Evolutionary conservation across 92 coral and sea anemone genomes (phyloP), one percentile per base, ranked within the genome.

Genomic region (Meandrina meandrites): DNA sequence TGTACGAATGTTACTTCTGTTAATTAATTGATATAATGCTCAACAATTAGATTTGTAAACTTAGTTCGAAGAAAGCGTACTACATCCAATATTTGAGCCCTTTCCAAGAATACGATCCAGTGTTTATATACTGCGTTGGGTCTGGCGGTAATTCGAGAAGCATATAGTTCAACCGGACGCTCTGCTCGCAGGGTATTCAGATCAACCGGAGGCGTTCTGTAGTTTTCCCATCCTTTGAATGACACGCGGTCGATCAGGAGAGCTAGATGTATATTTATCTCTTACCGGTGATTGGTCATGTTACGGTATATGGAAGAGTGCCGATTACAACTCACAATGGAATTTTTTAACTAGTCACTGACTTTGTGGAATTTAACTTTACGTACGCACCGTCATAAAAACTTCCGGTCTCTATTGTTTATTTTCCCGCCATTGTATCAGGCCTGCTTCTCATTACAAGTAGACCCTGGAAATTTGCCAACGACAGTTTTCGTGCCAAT

Each of bases 341-440:
- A 12, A 22, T 32, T 28, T 8, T 64, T n/a, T n/a, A n/a, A n/a
- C n/a, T 28, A 12, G 69, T 34, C n/a, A 71, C 4, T 70, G 75
- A 18, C 58, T 15, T 27, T 48, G 28, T 13, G 51, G 79, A 83
- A 18, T 68, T 71, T 35, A 31, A 70, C 11, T 5, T 18, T 27
- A 72, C 47, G 35, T 68, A 17, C 18, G 42, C n/a, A 11, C 48
- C 75, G 28, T 37, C 74, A 60, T 24, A 42, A 84, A 48, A 28
- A 85, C 88, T 85, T 85, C 88, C 88, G 88, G 82, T 45, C 42
- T 22, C 32, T 16, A 14, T 75, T 84, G 88, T 47, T 76, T 76
- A 42, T n/a, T 76, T 85, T 85, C 83, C 67, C 83, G 88, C 88
- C 83, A 76, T 85, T 76, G 32, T 1, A 31, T n/a, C 36, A 14